Percentiles rank a stretch among this genome's conserved stretches.
Conservation (phyloP, 2,797 vertebrate species). For the Onychomys leucogaster region DNA sequence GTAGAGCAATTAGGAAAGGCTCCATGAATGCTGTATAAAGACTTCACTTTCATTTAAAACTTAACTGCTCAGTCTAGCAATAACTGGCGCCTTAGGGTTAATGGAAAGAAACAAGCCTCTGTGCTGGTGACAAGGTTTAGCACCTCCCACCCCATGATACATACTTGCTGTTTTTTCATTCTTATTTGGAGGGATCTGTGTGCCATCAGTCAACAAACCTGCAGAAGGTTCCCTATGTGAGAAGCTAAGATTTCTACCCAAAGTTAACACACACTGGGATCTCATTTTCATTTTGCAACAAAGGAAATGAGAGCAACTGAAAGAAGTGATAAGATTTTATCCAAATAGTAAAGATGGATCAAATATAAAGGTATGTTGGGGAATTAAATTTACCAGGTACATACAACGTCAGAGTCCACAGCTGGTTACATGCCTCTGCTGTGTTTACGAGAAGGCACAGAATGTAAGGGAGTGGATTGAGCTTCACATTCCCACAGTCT, state of each 20-base stretch:
- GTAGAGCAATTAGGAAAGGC: not conserved
- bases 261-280: not conserved
- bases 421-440: not conserved
- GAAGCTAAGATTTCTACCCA: not conserved
- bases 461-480: rapidly evolving
- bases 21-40: not conserved
- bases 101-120: slow-evolving; percentile 32
- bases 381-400: not conserved
- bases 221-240: not conserved
- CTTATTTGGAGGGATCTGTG: not conserved
- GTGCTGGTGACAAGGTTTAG: not conserved
- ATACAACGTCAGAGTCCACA: not conserved
- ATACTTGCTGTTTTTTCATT: not conserved
- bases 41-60: not conserved
- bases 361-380: not conserved
- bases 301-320: not conserved
- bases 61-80: not conserved
- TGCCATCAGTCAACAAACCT: not conserved
- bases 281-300: not conserved
- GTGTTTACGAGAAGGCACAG: not conserved
- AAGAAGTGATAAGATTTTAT: slow-evolving; percentile 1
- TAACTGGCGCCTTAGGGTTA: not conserved
- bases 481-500: not conserved
- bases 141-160: not conserved
- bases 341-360: not conserved